Base-by-base conservation (phyloP, 2,113 vertebrate genomes). In the Rhombomys opimus region DNA sequence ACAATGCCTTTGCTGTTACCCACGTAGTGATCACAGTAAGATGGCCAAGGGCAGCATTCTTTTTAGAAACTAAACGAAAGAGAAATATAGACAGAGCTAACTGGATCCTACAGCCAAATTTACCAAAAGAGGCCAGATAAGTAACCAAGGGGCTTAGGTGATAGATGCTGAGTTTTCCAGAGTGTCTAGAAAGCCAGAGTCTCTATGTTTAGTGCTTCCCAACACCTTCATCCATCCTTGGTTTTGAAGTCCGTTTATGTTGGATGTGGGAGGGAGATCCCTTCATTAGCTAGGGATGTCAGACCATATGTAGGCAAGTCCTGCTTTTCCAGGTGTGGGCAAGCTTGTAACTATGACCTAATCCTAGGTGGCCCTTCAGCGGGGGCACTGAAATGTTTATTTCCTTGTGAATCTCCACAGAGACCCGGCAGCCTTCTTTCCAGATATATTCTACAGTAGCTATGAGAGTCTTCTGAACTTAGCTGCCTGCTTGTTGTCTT, bases 61-160 rank as follows among this genome's bases (percentile, higher is more conserved):
- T 72, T 86, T 88, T 30, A 89, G 89, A 93, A 80, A 20, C 11
- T 88, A 25, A 46, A 88, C 81, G 50, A 61, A 88, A 92, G 14
- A 65, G 27, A 76, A 90, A 80, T 11, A 70, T 84, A 14, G 61
- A 90, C 50, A 76, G 32, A 50, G 23, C 59, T 68, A 85, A 89
- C 72, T 68, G 75, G 94, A 82, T 23, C 52, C 77, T 68, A 91
- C 7, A 68, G n/a, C 35, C 87, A 91, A 72, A 61, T 97, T 70
- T 78, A 68, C 82, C 18, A 84, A 68, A 76, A 96, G 80, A 84
- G 35, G 82, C 12, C 27, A 81, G 54, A 50, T 77, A 86, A 59
- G 41, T 50, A 93, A 10, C 17, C 13, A 65, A 77, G 57, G 3
- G 2, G 3, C 67, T 87, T 78, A 46, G 77, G 38, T 77, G 57